phyloP scores from a whole-genome alignment of 1,140 invertebrate species.

The Himalopsyche phryganea region DNA sequence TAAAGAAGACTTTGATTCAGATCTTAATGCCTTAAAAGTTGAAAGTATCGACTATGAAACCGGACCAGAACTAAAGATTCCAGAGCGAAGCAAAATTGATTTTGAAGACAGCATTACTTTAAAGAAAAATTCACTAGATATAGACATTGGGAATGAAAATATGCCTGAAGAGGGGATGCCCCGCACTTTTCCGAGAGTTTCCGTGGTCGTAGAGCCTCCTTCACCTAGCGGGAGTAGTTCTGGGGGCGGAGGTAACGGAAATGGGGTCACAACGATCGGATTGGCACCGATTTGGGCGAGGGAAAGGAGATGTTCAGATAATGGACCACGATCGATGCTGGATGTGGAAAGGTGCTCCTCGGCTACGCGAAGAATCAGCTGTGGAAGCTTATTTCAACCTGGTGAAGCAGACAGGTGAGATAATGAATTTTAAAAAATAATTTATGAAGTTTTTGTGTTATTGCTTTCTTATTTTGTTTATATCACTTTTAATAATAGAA shows the following conservation, averaged over 20 bases:
- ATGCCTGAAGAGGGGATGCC: slow-evolving; percentile 14
- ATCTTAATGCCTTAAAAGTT: background rate
- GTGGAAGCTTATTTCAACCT: slow-evolving; percentile 70
- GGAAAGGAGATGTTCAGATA: slow-evolving; percentile 30
- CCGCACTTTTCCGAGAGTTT: slow-evolving; percentile 57
- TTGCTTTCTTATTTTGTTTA: too few relatives aligned
- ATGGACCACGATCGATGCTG: slow-evolving; percentile 26
- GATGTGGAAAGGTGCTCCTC: slow-evolving; percentile 39
- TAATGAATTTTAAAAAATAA: background rate
- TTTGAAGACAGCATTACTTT: background rate
- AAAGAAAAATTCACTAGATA: background rate
- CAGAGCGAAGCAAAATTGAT: slow-evolving; percentile 24
- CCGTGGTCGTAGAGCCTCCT: slow-evolving; percentile 67
- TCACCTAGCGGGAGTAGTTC: slow-evolving; percentile 54
- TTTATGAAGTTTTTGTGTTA: too few relatives aligned
- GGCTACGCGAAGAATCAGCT: slow-evolving; percentile 72
- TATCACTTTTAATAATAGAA: too few relatives aligned
- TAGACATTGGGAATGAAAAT: slow-evolving; percentile 23
- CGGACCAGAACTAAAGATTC: slow-evolving; percentile 4
- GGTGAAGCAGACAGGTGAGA: slow-evolving; percentile 56
- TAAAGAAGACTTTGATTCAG: slow-evolving; percentile 18
- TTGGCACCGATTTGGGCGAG: slow-evolving; percentile 25
- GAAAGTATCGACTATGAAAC: slow-evolving; percentile 31
- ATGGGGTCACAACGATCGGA: background rate
- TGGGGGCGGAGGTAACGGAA: slow-evolving; percentile 6